Conservation (phyloP, 1,140 invertebrate genomes). For the Caerostris darwini region DNA sequence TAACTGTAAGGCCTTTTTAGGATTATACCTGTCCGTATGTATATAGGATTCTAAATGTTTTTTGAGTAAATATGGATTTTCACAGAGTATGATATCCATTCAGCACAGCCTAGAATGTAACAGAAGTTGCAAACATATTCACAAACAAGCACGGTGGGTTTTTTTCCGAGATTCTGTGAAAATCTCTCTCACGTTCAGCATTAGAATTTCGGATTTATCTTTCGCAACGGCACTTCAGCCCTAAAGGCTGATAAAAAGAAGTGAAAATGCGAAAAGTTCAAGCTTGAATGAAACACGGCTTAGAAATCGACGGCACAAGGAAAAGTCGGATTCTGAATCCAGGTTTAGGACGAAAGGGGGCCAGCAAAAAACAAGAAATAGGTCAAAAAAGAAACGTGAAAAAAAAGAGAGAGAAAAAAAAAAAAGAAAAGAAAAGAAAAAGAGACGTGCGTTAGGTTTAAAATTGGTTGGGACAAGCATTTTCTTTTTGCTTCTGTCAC, state of each 20-base stretch:
- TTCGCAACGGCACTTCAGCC: background rate
- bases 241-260: slow-evolving; percentile 3
- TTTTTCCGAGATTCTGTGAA: background rate
- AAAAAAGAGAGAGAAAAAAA: background rate
- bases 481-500: slow-evolving; percentile 45
- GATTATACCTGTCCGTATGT: too few species aligned
- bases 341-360: background rate
- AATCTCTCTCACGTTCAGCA: background rate
- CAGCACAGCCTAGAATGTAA: background rate
- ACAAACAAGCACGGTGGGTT: background rate
- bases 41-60: too few species aligned
- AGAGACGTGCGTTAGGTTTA: slow-evolving; percentile 44
- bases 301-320: slow-evolving; percentile 44
- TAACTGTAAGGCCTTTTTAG: too few species aligned
- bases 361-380: background rate
- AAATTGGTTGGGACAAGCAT: slow-evolving; percentile 35
- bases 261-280: background rate
- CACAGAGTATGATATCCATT: too few species aligned
- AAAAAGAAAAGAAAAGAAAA: background rate
- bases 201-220: slow-evolving; percentile 38
- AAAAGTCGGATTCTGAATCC: slow-evolving; percentile 30
- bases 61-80: too few species aligned
- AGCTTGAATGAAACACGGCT: slow-evolving; percentile 35
- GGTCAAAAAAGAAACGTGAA: slow-evolving; percentile 10
- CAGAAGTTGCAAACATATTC: background rate